Base-by-base conservation (phyloP, 2,888 invertebrate species). In the Pardosa pseudoannulata region DNA sequence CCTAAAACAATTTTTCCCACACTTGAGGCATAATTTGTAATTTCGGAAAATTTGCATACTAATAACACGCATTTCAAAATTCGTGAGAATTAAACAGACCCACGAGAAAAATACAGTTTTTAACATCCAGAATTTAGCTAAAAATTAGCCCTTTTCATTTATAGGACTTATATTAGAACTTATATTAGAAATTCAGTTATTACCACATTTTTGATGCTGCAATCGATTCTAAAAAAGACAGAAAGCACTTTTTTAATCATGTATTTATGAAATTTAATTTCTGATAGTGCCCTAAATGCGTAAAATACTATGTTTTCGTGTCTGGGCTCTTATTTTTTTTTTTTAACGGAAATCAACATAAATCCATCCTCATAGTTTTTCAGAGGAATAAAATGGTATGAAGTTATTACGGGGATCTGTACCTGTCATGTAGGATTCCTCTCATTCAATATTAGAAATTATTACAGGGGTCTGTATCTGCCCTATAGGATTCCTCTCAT, bases 81-180 rank as follows among this genome's bases (percentile, higher is more conserved):
- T 11, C 23, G 23, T 1, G 7, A 1, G 16, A 56, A 23, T 56
- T 23, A 56, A 56, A 23, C 56, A 56, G n/a, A 16, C 23, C 56
- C 56, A 23, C 56, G 56, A 56, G 56, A 56, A 56, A 56, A 23
- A 56, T 56, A 56, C n/a, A 6, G n/a, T 56, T 56, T 56, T 56
- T 56, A 19, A 2, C 23, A 16, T 23, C 23, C 1, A 1, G 23
- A 56, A 56, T 11, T 56, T 23, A 23, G 23, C 46, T 16, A 16
- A 9, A 46, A 56, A 56, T 23, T 23, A 56, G n/a, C 23, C n/a
- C n/a, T 23, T 23, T 56, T 56, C 56, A 56, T 56, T 56, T 56
- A 23, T 23, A 56, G n/a, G 23, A 56, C 23, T 56, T 56, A 56
- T 23, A 23, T 56, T 56, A 7, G 23, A 23, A 56, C 23, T 56